These are phyloP conservation scores for Hestina assimilis DNA, from an alignment of 1,140 invertebrate genomes.

Conservation along the genomic window DNA sequence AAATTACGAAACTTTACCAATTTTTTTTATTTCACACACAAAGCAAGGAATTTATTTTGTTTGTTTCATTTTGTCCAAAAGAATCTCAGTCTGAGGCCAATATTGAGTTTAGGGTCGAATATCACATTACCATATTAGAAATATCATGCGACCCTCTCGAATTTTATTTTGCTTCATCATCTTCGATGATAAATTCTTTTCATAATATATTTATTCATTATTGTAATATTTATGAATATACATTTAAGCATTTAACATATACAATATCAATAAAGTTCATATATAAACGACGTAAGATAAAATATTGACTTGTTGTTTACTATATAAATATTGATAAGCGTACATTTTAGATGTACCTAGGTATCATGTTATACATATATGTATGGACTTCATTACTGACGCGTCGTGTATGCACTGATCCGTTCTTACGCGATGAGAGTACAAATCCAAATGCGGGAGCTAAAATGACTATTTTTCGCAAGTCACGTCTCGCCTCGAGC, in stretches of 20 bases:
- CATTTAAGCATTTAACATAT: neutral
- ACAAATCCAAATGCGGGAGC: constrained; percentile 42
- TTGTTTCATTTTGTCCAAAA: constrained; percentile 24
- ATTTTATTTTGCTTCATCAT: constrained; percentile 8
- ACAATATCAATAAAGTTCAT: neutral
- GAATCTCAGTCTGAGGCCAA: constrained; percentile 26
- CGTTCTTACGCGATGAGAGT: constrained; percentile 25
- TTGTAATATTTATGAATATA: neutral
- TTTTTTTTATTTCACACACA: constrained; percentile 11
- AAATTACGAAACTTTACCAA: neutral
- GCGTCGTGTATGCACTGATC: constrained; percentile 14
- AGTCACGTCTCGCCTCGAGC: constrained; percentile 64
- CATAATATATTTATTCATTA: neutral
- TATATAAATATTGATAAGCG: too few species aligned
- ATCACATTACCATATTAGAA: constrained; percentile 47
- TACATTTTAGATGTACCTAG: too few species aligned
- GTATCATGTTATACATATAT: constrained; percentile 2
- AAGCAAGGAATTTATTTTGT: constrained; percentile 15
- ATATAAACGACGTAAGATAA: too few species aligned
- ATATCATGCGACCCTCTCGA: constrained; percentile 33
- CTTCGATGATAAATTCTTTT: constrained; percentile 3
- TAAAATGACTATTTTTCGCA: constrained; percentile 68
- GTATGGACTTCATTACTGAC: constrained; percentile 13
- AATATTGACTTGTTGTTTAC: too few species aligned
- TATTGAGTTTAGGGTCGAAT: constrained; percentile 36